Evolutionary conservation across 53 echinoderm and acorn worm species (phyloP), one percentile per base, ranked within the genome.

Genomic region (Henricia sp.): DNA sequence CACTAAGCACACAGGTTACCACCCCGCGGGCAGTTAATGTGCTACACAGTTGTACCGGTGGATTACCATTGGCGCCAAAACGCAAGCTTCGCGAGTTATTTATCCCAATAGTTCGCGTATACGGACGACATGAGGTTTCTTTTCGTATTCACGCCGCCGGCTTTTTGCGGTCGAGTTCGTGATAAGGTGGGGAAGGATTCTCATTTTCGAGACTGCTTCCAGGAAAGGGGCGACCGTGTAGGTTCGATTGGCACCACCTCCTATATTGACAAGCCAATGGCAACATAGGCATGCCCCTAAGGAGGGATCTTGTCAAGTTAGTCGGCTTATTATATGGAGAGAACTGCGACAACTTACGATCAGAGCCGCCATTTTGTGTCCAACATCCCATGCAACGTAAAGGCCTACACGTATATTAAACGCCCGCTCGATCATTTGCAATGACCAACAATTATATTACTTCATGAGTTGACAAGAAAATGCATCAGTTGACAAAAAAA

Each of bases 41-140:
- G 37, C 16, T 37, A 37, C 8, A 39, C 27, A 58, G 9, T 26
- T 42, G 17, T 12, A 27, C 70, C 44, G 6, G 28, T 16, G 12
- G 26, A 28, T 57, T 29, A 57, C 59, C 43, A 39, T 54, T 57
- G 59, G 76, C 76, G 76, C 76, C 76, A 76, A 76, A 42, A 41
- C 59, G 43, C 25, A 76, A 74, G 56, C 25, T 57, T 25, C 76
- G 41, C 76, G 68, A 23, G 38, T 30, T 63, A 16, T n/a, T 63
- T 55, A 8, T 55, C 59, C 59, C 13, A 73, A 73, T 36, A 51
- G 37, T 54, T n/a, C 1, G 36, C 19, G 51, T 51, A 42, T 35
- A 37, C 54, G 53, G 19, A n/a, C n/a, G 73, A 9, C 27, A 1
- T 46, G 6, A 35, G 35, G 36, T 52, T 52, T 50, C n/a, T n/a